Percentiles rank a stretch among this genome's conserved stretches.
Conservation (phyloP, 2,797 vertebrate species). For the Pangasius sanitwongsei region DNA sequence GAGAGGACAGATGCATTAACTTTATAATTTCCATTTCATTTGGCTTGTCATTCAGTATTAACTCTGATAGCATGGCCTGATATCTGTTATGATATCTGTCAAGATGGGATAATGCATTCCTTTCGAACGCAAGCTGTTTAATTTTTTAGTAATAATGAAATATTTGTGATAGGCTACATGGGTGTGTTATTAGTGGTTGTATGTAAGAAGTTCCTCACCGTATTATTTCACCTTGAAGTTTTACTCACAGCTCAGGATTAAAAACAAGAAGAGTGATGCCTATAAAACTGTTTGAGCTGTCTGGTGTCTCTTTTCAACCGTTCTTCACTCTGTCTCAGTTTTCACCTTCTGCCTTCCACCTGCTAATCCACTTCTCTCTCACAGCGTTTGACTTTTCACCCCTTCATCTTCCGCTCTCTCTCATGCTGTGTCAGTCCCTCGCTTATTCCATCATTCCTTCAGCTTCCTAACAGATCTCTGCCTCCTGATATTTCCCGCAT, state of each 20-base stretch:
- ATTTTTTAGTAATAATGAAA: background rate
- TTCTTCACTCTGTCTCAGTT: conserved; percentile 26
- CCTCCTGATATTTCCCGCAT: conserved; percentile 4
- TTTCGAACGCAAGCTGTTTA: background rate
- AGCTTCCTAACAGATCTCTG: conserved; percentile 23
- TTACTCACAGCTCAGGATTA: background rate
- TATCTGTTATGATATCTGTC: conserved; percentile 24
- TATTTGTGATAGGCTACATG: background rate
- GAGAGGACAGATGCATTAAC: conserved; percentile 21
- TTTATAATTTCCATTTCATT: conserved; percentile 26
- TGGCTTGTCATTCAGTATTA: conserved; percentile 25
- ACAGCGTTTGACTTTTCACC: conserved; percentile 19
- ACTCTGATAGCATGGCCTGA: background rate
- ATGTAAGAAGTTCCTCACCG: background rate
- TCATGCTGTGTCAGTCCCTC: background rate
- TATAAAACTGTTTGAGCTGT: conserved; percentile 7
- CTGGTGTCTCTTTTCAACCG: conserved; percentile 1
- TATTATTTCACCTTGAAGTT: background rate
- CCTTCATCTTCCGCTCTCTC: conserved; percentile 9
- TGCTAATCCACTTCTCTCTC: conserved; percentile 39
- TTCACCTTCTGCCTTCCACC: conserved; percentile 44
- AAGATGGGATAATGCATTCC: background rate
- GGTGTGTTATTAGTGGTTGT: background rate
- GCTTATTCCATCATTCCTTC: conserved; percentile 36
- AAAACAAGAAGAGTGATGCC: background rate